Base-by-base conservation (phyloP, 2,888 invertebrate genomes). In the Plebejus melissa region DNA sequence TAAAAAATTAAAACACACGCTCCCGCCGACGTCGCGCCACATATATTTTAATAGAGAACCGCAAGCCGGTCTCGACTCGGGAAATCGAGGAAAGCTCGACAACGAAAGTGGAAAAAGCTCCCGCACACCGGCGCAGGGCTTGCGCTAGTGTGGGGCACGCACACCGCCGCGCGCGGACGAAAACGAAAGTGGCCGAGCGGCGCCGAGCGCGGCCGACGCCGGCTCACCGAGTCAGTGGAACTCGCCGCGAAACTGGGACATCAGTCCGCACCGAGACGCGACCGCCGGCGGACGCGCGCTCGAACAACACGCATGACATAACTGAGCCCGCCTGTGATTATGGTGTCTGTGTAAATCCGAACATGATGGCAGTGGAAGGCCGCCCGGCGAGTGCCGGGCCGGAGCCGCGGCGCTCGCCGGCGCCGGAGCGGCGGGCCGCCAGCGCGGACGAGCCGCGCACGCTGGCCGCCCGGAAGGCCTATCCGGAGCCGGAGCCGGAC, bases 191-290 rank as follows among this genome's bases (percentile, higher is more conserved):
- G 90, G 84, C 86, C 94, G 94, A 93, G 81, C 83, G 82, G 79
- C 82, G 88, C 89, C 94, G 94, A 94, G 86, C 87, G 87, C 84
- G 79, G 86, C 94, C 94, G 94, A 94, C 87, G 89, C 90, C 87
- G 85, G 90, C 93, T 91, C 89, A 92, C 94, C 89, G 88, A 94
- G 92, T 91, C 91, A 90, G 93, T 94, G 84, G 91, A 93, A 93
- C 93, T 94, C 91, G 88, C 87, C 90, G 91, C 88, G 91, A 94
- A 95, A 94, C 94, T 95, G 95, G 94, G 95, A 94, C 95, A 95
- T 94, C 95, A 94, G 95, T 95, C 91, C 90, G 94, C 91, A 90
- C 88, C 86, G 87, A 89, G 90, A 90, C 89, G 93, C 93, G 91
- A 90, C 83, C 86, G 88, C 86, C 85, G 88, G 84, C 88, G 91